Conservation (phyloP, 2,888 invertebrate genomes). For the Tachystola acroxantha region DNA sequence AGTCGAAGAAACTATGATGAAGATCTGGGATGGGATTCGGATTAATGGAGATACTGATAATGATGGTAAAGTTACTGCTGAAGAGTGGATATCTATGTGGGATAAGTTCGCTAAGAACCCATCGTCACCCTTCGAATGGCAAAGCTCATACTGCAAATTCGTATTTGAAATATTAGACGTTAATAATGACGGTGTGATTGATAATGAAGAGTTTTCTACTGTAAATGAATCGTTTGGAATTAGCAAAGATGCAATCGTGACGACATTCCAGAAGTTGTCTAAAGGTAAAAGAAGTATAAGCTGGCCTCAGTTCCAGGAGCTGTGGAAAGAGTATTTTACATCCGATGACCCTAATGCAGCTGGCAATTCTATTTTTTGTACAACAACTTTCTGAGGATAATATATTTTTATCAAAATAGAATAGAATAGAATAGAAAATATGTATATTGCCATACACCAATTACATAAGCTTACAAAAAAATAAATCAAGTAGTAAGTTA, state of each 20-base stretch:
- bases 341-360: conserved; percentile 87
- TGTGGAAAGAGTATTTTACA: conserved; percentile 92
- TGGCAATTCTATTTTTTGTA: conserved; percentile 88
- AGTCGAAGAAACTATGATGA: conserved; percentile 84
- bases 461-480: too few species aligned
- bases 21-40: conserved; percentile 91
- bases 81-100: conserved; percentile 95
- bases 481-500: too few species aligned
- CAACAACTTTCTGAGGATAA: too few species aligned
- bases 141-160: conserved; percentile 89
- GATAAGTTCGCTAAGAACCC: conserved; percentile 87
- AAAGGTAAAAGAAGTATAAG: conserved; percentile 84
- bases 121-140: conserved; percentile 87
- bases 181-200: conserved; percentile 86
- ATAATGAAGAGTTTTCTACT: conserved; percentile 88
- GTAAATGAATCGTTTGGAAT: conserved; percentile 90
- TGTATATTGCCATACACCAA: too few species aligned
- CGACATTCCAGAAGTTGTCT: conserved; percentile 89
- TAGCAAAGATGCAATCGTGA: conserved; percentile 83
- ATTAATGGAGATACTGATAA: conserved; percentile 89
- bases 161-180: conserved; percentile 93
- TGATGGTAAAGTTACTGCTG: conserved; percentile 90
- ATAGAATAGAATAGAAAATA: too few species aligned
- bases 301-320: conserved; percentile 85
- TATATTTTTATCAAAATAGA: too few species aligned